phyloP scores from a whole-genome alignment of 2,797 vertebrate genomes.

The Geotrypetes seraphini region DNA sequence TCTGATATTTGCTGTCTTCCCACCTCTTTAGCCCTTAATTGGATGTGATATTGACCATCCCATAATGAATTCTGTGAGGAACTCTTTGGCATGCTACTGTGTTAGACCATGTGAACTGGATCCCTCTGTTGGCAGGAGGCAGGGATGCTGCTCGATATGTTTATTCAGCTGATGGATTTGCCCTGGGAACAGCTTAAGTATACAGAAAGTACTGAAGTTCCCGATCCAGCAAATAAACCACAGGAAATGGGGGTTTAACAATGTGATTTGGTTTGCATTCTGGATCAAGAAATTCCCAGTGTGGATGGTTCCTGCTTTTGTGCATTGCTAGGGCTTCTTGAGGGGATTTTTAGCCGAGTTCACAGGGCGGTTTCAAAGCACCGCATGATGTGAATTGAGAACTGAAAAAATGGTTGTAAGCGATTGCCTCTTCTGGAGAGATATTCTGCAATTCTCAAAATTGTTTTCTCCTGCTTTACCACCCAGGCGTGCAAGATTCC shows the following conservation, averaged over 20 bases:
- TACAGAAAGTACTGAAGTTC: not conserved
- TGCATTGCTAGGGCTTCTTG: not conserved
- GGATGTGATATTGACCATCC: no score
- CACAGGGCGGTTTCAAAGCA: not conserved
- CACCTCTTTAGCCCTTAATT: no score
- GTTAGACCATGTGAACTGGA: no score
- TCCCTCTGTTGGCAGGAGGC: no score
- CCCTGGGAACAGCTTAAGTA: not conserved
- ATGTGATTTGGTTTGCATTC: slow-evolving; percentile 2
- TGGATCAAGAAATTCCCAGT: slow-evolving; percentile 8
- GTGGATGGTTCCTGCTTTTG: slow-evolving; percentile 6
- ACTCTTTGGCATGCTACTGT: no score
- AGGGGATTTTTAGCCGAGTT: slow-evolving; percentile 19
- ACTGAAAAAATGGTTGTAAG: no score
- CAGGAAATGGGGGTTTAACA: slow-evolving; percentile 7
- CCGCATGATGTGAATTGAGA: not conserved
- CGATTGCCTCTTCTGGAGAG: no score
- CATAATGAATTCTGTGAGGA: no score
- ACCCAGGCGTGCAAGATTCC: no score
- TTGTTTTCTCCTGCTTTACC: no score
- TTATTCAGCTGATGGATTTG: not conserved
- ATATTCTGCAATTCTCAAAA: no score
- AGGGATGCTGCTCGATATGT: not conserved
- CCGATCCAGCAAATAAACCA: not conserved
- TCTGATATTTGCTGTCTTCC: no score